phyloP scores from a whole-genome alignment of 2,113 vertebrate species.

The Xiphias gladius region DNA sequence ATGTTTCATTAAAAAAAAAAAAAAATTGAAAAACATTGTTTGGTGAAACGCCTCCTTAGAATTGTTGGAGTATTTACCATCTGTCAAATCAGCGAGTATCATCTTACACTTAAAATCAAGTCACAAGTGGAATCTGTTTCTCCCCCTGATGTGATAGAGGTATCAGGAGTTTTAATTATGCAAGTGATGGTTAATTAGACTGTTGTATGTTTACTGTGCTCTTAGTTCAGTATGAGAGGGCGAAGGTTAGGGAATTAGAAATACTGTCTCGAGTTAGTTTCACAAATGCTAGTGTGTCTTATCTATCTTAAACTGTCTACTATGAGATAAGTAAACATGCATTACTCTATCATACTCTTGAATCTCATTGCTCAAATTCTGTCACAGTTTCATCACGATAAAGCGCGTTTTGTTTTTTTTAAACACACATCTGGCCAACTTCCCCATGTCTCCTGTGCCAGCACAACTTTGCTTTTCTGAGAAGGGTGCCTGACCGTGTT shows the following conservation, averaged over 20 bases:
- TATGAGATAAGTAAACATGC: no score
- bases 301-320: no score
- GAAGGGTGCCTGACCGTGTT: slow-evolving; percentile 33
- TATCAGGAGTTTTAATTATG: neutral
- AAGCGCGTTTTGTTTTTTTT: no score
- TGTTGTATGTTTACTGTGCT: neutral
- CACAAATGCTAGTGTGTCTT: neutral
- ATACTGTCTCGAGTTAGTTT: neutral
- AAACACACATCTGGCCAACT: no score
- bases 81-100: neutral
- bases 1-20: no score
- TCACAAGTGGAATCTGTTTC: neutral
- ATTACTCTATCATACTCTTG: neutral
- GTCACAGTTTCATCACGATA: no score
- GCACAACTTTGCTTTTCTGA: slow-evolving; percentile 2
- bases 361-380: neutral
- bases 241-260: neutral
- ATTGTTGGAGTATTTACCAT: no score
- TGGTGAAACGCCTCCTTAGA: no score
- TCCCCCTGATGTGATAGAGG: no score
- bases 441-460: neutral
- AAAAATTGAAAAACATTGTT: no score
- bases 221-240: neutral
- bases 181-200: neutral
- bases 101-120: slow-evolving; percentile 1